Evolutionary conservation across 53 echinoderm and acorn worm species (phyloP).

Genomic region (Stichopus horrens): DNA sequence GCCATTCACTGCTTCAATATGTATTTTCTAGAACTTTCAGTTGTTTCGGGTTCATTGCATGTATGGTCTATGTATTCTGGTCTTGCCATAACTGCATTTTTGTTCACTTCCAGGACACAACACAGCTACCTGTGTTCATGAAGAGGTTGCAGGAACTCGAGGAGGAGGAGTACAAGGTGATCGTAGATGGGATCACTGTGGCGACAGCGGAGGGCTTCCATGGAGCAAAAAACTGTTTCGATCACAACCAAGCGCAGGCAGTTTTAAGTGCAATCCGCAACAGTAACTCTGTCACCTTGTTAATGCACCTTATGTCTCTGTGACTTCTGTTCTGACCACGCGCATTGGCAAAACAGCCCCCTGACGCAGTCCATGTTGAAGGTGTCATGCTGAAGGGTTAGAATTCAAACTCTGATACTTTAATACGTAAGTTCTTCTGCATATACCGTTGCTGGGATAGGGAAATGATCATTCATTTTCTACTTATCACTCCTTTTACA

Average conservation of each 20-base stretch:
- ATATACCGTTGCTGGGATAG: too few species aligned
- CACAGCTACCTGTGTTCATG: constrained; percentile 7
- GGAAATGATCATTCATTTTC: too few species aligned
- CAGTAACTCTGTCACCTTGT: constrained; percentile 4
- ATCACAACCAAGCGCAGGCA: constrained; percentile 8
- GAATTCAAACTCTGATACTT: too few species aligned
- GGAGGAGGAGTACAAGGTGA: too few species aligned
- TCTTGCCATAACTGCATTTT: constrained; percentile 3
- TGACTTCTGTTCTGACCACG: constrained; percentile 7
- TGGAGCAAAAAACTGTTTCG: constrained; percentile 2
- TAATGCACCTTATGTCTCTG: constrained; percentile 3
- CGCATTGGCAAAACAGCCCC: too few species aligned
- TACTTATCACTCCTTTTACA: too few species aligned
- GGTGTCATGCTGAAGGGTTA: too few species aligned
- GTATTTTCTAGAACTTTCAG: constrained; percentile 7
- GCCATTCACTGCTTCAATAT: too few species aligned
- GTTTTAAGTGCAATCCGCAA: constrained; percentile 3
- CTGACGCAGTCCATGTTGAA: too few species aligned
- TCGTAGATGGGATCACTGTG: too few species aligned
- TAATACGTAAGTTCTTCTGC: too few species aligned
- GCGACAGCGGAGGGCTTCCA: too few species aligned
- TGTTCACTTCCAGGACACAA: constrained; percentile 7
- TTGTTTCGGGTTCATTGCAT: constrained; percentile 7
- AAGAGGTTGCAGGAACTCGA: constrained; percentile 3
- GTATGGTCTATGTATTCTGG: constrained; percentile 7